A percentile compares a stretch with the other conserved stretches of the same genome.
Evolutionary conservation across 2,797 vertebrate genomes (phyloP).

Genomic region (Dermochelys coriacea): DNA sequence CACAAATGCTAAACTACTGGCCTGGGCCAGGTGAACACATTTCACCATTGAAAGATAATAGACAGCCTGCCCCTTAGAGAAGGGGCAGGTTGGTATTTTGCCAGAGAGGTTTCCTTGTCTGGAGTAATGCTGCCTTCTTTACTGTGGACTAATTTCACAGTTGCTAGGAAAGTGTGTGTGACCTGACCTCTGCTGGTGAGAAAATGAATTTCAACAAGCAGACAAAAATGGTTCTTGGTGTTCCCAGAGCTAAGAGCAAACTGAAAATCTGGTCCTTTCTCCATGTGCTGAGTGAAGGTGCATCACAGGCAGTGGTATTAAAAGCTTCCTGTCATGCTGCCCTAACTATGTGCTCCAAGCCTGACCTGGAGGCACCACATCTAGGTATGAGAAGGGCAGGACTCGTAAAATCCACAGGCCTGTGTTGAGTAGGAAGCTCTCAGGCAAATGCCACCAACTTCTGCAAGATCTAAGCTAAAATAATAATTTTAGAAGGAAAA

Average conservation of each 20-base stretch:
- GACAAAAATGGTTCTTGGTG: not conserved
- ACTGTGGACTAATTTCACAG: not conserved
- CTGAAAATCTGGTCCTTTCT: not conserved
- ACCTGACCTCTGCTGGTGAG: conserved; percentile 55
- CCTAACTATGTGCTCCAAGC: not conserved
- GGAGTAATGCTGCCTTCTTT: not conserved
- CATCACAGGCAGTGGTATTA: not conserved
- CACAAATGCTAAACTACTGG: not conserved
- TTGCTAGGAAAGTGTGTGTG: not conserved
- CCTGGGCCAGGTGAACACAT: not conserved
- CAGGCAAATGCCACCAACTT: not conserved
- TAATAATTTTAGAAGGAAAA: not conserved
- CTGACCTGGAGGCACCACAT: accelerated
- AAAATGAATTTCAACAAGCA: not conserved
- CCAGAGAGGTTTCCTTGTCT: not conserved
- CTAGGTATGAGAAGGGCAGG: not conserved
- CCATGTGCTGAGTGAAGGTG: not conserved
- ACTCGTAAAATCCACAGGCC: not conserved
- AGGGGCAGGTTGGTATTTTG: not conserved
- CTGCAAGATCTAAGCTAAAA: not conserved
- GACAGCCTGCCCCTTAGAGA: not conserved
- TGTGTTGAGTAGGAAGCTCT: not conserved
- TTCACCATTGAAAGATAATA: not conserved
- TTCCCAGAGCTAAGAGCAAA: not conserved
- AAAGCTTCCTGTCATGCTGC: not conserved